A percentile compares a stretch with the other conserved stretches of the same genome.
These are phyloP conservation scores for Thaleichthys pacificus DNA, from an alignment of 2,797 vertebrate species.

Conservation along the genomic window DNA sequence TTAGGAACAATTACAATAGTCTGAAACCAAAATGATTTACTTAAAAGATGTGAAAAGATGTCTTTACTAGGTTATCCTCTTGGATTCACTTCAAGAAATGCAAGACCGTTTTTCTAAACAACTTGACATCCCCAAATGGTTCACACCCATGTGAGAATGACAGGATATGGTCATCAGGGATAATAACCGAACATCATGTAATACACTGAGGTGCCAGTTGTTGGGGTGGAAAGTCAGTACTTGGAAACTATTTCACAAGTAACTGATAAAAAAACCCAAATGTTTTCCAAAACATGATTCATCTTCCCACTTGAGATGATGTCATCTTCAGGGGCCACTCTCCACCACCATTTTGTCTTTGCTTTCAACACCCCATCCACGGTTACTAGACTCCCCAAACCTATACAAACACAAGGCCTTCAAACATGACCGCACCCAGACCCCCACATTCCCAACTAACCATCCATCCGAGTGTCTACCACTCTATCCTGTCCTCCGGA, in stretches of 20 bases:
- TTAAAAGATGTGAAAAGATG: no score
- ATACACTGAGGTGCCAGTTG: no score
- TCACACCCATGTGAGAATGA: slow-evolving; percentile 32
- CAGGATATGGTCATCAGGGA: slow-evolving; percentile 11
- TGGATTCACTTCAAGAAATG: no score
- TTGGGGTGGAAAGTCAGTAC: slow-evolving; percentile 8
- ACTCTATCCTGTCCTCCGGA: slow-evolving; percentile 32
- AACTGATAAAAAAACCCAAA: slow-evolving; percentile 38
- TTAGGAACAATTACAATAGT: no score
- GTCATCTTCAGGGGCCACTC: background rate
- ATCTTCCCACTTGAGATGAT: slow-evolving; percentile 19
- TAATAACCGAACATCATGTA: slow-evolving; percentile 24
- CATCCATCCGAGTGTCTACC: background rate
- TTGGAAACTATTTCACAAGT: slow-evolving; percentile 18
- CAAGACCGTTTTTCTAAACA: no score
- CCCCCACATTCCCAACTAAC: slow-evolving; percentile 28
- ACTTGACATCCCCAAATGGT: background rate
- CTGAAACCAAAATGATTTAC: no score
- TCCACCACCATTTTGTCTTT: slow-evolving; percentile 26
- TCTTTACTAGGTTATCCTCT: no score
- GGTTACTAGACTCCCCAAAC: slow-evolving; percentile 13
- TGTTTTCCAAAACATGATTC: slow-evolving; percentile 35
- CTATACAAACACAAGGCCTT: slow-evolving; percentile 47
- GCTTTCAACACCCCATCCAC: slow-evolving; percentile 43
- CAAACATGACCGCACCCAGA: slow-evolving; percentile 35